These are phyloP conservation scores for Montipora cactus DNA, from an alignment of 64 coral and sea anemone genomes.

Conservation along the genomic window DNA sequence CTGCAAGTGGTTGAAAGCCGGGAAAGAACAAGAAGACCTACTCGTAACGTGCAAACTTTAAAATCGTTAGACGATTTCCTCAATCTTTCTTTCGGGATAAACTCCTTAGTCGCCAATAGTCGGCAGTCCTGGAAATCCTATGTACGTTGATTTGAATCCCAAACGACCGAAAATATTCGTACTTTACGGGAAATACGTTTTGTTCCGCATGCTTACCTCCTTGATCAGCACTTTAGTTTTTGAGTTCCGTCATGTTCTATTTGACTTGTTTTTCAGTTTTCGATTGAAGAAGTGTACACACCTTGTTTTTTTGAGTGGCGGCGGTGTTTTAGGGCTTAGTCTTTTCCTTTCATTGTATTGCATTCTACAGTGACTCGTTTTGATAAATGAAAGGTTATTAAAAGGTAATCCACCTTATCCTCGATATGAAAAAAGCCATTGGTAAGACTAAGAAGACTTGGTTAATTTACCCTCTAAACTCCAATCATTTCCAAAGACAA, in stretches of 20 bases:
- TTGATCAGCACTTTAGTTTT: not conserved
- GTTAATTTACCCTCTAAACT: conserved; percentile 24
- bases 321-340: not conserved
- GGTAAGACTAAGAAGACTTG: not conserved
- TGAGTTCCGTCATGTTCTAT: not conserved
- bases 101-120: not conserved
- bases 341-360: not conserved
- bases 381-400: conserved; percentile 29
- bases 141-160: not conserved
- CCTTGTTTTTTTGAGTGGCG: not conserved
- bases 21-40: not conserved
- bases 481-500: conserved; percentile 35
- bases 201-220: not conserved
- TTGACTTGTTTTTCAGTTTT: not conserved
- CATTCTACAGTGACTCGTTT: not conserved
- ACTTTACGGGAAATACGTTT: not conserved
- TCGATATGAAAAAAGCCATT: not conserved
- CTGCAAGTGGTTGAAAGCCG: not conserved
- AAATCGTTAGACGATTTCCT: conserved; percentile 17
- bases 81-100: not conserved
- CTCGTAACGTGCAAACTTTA: not conserved
- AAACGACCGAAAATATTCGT: not conserved
- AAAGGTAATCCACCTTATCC: conserved; percentile 37
- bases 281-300: not conserved
- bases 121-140: conserved; percentile 5